Conservation (phyloP, 2,888 invertebrate species). For the Loripinus fragilis region DNA sequence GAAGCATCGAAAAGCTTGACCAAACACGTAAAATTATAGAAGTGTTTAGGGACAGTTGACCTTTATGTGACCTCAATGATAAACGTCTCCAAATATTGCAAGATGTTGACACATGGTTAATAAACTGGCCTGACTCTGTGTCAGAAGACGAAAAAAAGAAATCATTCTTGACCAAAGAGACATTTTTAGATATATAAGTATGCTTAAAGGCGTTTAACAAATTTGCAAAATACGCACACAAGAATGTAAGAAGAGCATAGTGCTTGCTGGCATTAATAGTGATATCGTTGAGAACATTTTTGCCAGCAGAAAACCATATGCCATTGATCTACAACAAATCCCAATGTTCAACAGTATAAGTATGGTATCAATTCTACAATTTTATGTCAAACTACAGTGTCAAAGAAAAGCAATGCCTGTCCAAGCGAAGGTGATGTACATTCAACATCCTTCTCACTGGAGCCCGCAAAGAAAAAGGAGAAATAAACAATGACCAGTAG, state of each 20-base stretch:
- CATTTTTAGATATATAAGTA: slow-evolving; percentile 40
- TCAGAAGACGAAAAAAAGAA: slow-evolving; percentile 33
- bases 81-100: slow-evolving; percentile 20
- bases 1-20: slow-evolving; percentile 28
- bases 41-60: slow-evolving; percentile 39
- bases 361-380: slow-evolving; percentile 49
- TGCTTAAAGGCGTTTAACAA: slow-evolving; percentile 32
- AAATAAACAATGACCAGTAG: too few species aligned
- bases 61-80: slow-evolving; percentile 33
- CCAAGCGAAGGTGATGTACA: neutral
- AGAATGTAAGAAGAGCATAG: slow-evolving; percentile 32
- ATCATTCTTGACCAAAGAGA: slow-evolving; percentile 41
- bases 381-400: slow-evolving; percentile 48
- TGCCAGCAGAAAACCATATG: slow-evolving; percentile 45
- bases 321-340: slow-evolving; percentile 39
- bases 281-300: slow-evolving; percentile 48
- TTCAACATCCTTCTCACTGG: neutral
- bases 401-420: slow-evolving; percentile 46
- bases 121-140: slow-evolving; percentile 28
- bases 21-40: slow-evolving; percentile 37
- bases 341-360: slow-evolving; percentile 43
- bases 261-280: slow-evolving; percentile 45
- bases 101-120: slow-evolving; percentile 30
- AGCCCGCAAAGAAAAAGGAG: neutral
- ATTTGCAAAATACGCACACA: slow-evolving; percentile 32